Base-by-base conservation (phyloP, 2,888 invertebrate genomes). In the Phorcus lineatus region DNA sequence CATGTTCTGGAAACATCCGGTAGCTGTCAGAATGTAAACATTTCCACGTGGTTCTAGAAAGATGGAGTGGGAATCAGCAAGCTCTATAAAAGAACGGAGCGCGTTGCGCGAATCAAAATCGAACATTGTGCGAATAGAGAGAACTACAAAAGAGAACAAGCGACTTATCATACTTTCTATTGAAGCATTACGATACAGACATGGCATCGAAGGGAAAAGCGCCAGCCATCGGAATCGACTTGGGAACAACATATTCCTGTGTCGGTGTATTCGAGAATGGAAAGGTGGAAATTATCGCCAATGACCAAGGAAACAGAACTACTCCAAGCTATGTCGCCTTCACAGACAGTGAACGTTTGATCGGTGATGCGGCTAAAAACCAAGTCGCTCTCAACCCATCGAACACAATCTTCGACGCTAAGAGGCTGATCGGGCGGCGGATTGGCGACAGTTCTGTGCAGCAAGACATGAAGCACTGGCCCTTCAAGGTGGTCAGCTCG, bases 171-270 rank as follows among this genome's bases (percentile, higher is more conserved):
- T 36, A 36, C 36, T 6, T 36, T 36, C 36, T 36, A 36, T 3
- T 7, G 36, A 36, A 36, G 36, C 3, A 7, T 6, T 36, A 36
- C 36, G 36, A 36, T 36, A 57, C n/a, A 57, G 11, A 11, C 24
- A 57, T 7, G 24, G 24, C 24, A 11, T 0, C 62, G 0, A 17
- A 17, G 16, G 62, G 28, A 16, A 62, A 62, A 17, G 53, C 74
- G 19, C 40, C 40, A 75, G 92, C 92, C 83, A 96, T 97, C 92
- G 98, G 98, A 95, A 97, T 98, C 94, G 97, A 97, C 93, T 94
- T 97, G 88, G 97, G 97, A 78, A 97, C 97, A 81, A 97, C 96
- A 9, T 97, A 95, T 93, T 96, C 96, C 80, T 91, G 90, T 82
- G 89, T 90, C 13, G 90, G 87, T 53, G 86, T 82, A 47, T 93